These are phyloP conservation scores for Zaprionus lineosus DNA, from an alignment of 2,888 invertebrate species.

Conservation along the genomic window DNA sequence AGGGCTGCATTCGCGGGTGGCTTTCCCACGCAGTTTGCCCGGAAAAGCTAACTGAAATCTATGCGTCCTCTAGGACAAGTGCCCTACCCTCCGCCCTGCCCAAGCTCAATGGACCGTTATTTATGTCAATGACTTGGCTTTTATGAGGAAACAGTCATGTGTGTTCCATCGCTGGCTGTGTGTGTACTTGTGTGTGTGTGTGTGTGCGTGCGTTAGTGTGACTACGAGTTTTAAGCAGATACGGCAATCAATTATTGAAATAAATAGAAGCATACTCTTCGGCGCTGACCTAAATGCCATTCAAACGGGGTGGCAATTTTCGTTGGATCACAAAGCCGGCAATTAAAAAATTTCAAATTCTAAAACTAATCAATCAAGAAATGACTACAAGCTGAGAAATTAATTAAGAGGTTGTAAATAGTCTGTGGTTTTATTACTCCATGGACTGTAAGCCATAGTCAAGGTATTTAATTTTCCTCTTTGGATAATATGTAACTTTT, in stretches of 20 bases:
- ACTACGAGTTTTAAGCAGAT: conserved; percentile 32
- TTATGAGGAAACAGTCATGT: conserved; percentile 31
- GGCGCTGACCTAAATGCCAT: conserved; percentile 65
- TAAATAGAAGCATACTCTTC: conserved; percentile 69
- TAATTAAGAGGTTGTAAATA: too few relatives aligned
- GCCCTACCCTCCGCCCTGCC: neutral
- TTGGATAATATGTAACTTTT: too few relatives aligned
- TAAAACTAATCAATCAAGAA: too few relatives aligned
- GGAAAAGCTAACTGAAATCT: conserved; percentile 33
- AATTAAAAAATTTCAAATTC: too few relatives aligned
- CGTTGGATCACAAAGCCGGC: too few relatives aligned
- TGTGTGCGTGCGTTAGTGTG: conserved; percentile 12
- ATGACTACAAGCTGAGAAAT: too few relatives aligned
- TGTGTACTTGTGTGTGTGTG: neutral
- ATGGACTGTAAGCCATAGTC: too few relatives aligned
- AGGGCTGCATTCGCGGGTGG: conserved; percentile 66
- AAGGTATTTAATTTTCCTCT: too few relatives aligned
- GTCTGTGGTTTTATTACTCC: too few relatives aligned
- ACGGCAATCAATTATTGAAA: conserved; percentile 50
- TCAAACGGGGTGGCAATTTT: conserved; percentile 57
- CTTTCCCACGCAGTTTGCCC: conserved; percentile 49
- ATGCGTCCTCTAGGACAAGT: conserved; percentile 42
- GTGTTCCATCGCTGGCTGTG: neutral
- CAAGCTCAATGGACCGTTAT: conserved; percentile 56
- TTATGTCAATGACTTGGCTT: conserved; percentile 64